A percentile compares a stretch with the other conserved stretches of the same genome.
phyloP scores from a whole-genome alignment of 2,797 vertebrate genomes.

The Ciconia nigra region DNA sequence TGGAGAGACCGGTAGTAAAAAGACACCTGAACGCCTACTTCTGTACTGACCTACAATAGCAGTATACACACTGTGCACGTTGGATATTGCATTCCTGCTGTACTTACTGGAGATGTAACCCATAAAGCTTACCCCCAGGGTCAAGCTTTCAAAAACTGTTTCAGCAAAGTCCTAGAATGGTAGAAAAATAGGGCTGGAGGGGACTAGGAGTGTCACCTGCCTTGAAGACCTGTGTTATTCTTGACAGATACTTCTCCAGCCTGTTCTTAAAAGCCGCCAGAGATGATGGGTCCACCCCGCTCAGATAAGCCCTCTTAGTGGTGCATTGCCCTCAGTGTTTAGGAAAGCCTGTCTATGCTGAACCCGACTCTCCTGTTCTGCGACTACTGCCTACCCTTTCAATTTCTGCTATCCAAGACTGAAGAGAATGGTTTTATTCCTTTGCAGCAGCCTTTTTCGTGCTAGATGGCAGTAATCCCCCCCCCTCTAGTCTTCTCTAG shows the following conservation, averaged over 20 bases:
- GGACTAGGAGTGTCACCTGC: neutral
- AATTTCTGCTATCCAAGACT: neutral
- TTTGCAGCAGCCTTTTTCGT: neutral
- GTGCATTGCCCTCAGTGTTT: neutral
- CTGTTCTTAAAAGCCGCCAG: neutral
- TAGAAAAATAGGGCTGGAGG: neutral
- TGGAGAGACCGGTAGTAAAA: neutral
- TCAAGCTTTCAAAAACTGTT: neutral
- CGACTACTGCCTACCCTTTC: neutral
- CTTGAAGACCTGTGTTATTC: neutral
- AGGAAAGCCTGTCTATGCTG: neutral
- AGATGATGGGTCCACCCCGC: neutral
- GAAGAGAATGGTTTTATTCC: neutral
- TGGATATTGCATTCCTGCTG: neutral
- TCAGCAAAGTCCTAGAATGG: neutral
- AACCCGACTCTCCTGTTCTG: neutral
- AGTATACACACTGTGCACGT: neutral
- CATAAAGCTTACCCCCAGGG: neutral
- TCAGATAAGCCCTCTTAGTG: neutral
- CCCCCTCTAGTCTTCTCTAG: neutral
- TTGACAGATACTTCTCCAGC: neutral
- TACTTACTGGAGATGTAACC: neutral
- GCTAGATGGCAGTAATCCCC: neutral
- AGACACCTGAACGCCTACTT: neutral
- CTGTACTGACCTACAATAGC: conserved; percentile 1